Evolutionary conservation across 1,140 invertebrate species (phyloP), one percentile per base, ranked within the genome.

Genomic region (Listronotus oregonensis): DNA sequence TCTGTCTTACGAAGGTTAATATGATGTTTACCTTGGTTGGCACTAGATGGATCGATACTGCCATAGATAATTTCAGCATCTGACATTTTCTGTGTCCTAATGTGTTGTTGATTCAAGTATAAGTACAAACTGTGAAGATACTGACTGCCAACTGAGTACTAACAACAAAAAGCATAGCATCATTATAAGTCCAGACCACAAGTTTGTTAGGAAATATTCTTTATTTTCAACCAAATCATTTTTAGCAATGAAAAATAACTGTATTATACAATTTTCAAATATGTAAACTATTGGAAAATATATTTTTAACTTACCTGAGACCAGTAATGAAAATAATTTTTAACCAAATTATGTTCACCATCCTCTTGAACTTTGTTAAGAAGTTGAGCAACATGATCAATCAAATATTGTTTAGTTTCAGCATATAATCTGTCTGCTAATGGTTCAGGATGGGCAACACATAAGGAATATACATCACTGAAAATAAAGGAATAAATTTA

Each of bases 31-130:
- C 49, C 59, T 64, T 57, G 59, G 32, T 21, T 82, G 66, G 82
- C 76, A 15, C 83, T 78, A 64, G 84, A 73, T 6, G 75, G 67
- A 18, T 81, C 79, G 73, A 78, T 75, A 61, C 83, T 83, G 21
- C 91, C 91, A 80, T 93, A 94, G 56, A 89, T 88, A 31, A 92
- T 82, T 76, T 94, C 91, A 37, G 91, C 90, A 75, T 93, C 90
- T 61, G 85, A 88, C 46, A 89, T 79, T 78, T 90, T 92, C 70
- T 90, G 87, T 73, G 91, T 92, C 73, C 87, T 89, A 62, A 94
- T 92, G 78, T 93, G 91, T 75, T 93, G 91, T 60, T 90, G 88
- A 80, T 94, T 94, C 60, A 94, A 80, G 77, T 94, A 93, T 83
- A 88, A 85, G 80, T 92, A 94, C 32, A 94, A 81, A 71, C 87